Base-by-base conservation (phyloP, 2,888 invertebrate species). In the Hirtodrosophila duncani region DNA sequence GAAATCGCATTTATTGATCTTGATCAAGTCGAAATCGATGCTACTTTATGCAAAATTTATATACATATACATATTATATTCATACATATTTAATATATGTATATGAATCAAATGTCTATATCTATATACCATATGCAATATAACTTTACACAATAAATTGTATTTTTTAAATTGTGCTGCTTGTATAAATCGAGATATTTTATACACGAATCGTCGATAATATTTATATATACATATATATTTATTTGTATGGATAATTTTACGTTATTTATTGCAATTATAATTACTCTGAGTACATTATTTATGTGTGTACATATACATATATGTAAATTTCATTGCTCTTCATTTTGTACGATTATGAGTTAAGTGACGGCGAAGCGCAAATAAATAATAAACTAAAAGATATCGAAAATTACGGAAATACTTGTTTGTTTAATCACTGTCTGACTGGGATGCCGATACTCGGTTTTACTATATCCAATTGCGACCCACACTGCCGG, bases 401-500 rank as follows among this genome's bases (percentile, higher is more conserved):
- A n/a, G 11, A 10, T 1, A 33, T 11, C 18, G 2, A 5, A 33
- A 13, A 11, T 27, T 11, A 23, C 30, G 10, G 4, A 24, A 24
- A 7, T 11, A 13, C 6, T 16, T 20, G 9, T 8, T 2, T 9
- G 5, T 38, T 30, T 3, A n/a, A n/a, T n/a, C n/a, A n/a, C n/a
- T n/a, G 17, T 34, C 16, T 20, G 3, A 21, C 2, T 18, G 18
- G 17, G 7, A 7, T 3, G 31, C 17, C 2, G 3, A 16, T 18
- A 8, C 14, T 8, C 3, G 13, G 18, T 23, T 7, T 2, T 24
- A 20, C 24, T 82, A 86, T 42, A 86, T 83, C 86, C 86, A 86
- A 62, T 71, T 86, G 20, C 86, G 74, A 2, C 86, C 86, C 1
- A 84, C 85, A 42, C 87, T 87, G 16, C 87, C 87, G 0, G 87